phyloP scores from a whole-genome alignment of 2,797 vertebrate genomes.

The Artibeus lituratus region DNA sequence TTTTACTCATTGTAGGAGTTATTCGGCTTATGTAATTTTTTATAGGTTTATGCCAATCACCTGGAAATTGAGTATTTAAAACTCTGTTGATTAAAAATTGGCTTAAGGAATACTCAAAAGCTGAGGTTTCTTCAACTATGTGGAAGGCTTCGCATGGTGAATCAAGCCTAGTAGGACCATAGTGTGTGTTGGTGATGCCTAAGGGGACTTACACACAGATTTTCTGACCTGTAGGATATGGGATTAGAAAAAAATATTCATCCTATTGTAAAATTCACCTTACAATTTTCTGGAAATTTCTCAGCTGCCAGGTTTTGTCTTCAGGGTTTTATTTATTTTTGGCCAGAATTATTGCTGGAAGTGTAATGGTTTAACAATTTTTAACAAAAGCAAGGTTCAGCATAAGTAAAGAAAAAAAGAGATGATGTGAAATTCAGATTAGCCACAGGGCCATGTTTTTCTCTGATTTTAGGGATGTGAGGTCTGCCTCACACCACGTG shows the following conservation, averaged over 20 bases:
- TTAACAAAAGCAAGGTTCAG: not conserved
- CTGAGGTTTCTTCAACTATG: not conserved
- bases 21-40: not conserved
- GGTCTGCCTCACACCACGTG: not conserved
- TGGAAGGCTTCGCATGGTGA: not conserved
- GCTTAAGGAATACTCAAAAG: not conserved
- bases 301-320: not conserved
- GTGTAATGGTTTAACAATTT: not conserved
- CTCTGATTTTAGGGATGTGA: not conserved
- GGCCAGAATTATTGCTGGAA: not conserved
- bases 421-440: not conserved
- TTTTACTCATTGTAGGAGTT: not conserved
- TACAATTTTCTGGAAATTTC: not conserved
- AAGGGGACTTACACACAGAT: not conserved
- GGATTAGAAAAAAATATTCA: not conserved
- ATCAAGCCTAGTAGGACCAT: not conserved
- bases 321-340: not conserved
- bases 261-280: not conserved
- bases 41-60: not conserved
- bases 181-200: not conserved
- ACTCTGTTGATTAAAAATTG: not conserved
- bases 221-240: not conserved
- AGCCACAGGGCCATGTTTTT: not conserved
- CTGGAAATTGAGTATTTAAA: not conserved
- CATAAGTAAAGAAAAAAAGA: not conserved